phyloP scores from a whole-genome alignment of 2,888 invertebrate species.

The Drymonia ruficornis region DNA sequence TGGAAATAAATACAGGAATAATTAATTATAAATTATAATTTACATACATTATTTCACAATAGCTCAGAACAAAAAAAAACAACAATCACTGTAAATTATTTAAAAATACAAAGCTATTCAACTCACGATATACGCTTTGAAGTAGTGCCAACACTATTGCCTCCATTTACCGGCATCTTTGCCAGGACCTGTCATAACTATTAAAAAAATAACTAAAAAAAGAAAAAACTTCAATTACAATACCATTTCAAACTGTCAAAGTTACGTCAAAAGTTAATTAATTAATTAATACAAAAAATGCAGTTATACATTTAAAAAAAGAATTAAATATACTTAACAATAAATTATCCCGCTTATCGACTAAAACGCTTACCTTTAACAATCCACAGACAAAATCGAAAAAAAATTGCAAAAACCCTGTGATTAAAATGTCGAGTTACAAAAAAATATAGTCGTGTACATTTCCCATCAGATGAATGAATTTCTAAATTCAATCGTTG shows the following conservation, averaged over 20 bases:
- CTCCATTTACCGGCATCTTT: constrained; percentile 35
- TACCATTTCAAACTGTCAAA: constrained; percentile 34
- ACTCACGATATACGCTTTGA: constrained; percentile 34
- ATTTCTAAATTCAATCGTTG: constrained; percentile 62
- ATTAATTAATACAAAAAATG: constrained; percentile 33
- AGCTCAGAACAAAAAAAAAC: constrained; percentile 41
- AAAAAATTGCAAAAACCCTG: constrained; percentile 38
- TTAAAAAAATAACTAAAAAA: constrained; percentile 26
- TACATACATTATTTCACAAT: constrained; percentile 31
- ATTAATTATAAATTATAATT: constrained; percentile 11
- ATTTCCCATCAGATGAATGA: constrained; percentile 75
- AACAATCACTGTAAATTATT: constrained; percentile 41
- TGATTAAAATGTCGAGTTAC: constrained; percentile 49
- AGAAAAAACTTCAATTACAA: constrained; percentile 14
- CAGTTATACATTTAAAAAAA: constrained; percentile 37
- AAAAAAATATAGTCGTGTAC: constrained; percentile 52
- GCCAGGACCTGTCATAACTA: constrained; percentile 57
- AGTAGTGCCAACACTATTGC: constrained; percentile 34
- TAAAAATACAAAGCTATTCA: constrained; percentile 25
- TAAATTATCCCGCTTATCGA: constrained; percentile 59
- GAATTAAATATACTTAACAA: constrained; percentile 35
- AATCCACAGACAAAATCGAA: constrained; percentile 43
- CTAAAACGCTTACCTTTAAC: constrained; percentile 62
- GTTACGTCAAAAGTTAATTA: constrained; percentile 27
- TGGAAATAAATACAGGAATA: constrained; percentile 18